phyloP scores from a whole-genome alignment of 2,797 vertebrate species.

The Eleutherodactylus coqui region DNA sequence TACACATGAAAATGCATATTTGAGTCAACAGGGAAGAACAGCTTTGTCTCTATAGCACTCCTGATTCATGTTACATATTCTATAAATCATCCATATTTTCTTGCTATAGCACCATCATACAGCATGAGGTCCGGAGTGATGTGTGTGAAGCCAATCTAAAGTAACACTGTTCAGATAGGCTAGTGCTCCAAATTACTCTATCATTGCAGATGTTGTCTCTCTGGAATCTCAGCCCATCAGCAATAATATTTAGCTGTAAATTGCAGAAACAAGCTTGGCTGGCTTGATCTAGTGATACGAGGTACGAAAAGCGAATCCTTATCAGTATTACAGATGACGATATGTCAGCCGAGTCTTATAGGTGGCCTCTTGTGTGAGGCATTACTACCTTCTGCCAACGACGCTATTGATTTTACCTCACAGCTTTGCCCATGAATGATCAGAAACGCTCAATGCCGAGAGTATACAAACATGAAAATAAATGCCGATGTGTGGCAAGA shows the following conservation, averaged over 20 bases:
- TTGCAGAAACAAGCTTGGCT: constrained; percentile 7
- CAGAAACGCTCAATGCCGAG: constrained; percentile 2
- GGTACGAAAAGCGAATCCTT: constrained; percentile 19
- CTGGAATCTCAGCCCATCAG: constrained; percentile 26
- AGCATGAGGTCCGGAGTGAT: not conserved
- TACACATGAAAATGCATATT: too few species aligned
- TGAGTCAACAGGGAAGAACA: too few species aligned
- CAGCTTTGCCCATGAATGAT: constrained; percentile 21
- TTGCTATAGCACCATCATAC: not conserved
- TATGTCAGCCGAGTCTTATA: constrained; percentile 38
- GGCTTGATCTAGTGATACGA: constrained; percentile 28
- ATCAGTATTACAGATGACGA: constrained; percentile 44
- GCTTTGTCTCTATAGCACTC: not conserved
- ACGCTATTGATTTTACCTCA: constrained; percentile 50
- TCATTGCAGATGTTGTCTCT: not conserved
- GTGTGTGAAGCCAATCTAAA: not conserved
- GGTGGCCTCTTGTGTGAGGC: constrained; percentile 40
- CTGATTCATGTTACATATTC: not conserved
- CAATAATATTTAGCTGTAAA: constrained; percentile 16
- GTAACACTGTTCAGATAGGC: not conserved
- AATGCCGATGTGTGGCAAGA: constrained; percentile 12
- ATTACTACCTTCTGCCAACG: constrained; percentile 26
- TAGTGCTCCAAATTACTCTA: not conserved
- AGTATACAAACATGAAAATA: constrained; percentile 36
- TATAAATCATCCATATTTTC: not conserved